Evolutionary conservation across 2,797 vertebrate genomes (phyloP).

Genomic region (Cuniculus paca): DNA sequence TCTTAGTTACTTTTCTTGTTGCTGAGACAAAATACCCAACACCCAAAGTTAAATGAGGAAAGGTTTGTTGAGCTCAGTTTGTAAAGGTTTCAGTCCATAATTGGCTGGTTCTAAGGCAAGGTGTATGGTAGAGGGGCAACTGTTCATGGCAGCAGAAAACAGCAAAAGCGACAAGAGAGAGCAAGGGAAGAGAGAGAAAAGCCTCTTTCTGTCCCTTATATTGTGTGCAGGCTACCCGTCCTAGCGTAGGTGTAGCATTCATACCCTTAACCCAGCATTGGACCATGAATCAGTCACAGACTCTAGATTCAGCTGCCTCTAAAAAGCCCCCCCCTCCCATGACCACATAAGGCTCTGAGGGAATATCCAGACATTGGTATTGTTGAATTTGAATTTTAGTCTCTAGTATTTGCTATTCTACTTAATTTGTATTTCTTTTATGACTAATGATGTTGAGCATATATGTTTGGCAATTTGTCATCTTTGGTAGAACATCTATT

Average conservation of each 20-base stretch:
- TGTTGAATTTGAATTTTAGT: conserved; percentile 46
- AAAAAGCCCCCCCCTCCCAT: not conserved
- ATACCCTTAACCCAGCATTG: not conserved
- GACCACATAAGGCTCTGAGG: not conserved
- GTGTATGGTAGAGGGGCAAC: not conserved
- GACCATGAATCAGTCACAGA: not conserved
- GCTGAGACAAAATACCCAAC: not conserved
- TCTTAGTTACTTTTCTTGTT: not conserved
- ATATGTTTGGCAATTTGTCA: not conserved
- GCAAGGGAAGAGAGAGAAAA: not conserved
- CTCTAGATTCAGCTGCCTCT: not conserved
- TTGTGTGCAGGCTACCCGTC: not conserved
- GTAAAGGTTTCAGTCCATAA: not conserved
- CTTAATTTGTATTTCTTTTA: conserved; percentile 42
- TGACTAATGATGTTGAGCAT: conserved; percentile 36
- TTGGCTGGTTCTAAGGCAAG: not conserved
- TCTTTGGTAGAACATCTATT: conserved; percentile 38
- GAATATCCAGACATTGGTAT: not conserved
- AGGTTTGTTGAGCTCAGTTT: not conserved
- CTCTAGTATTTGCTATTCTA: not conserved
- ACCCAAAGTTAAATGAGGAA: not conserved
- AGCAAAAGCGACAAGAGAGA: not conserved
- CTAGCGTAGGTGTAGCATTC: not conserved
- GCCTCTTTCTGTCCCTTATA: not conserved
- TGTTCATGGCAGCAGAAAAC: not conserved